Evolutionary conservation across 53 echinoderm and acorn worm species (phyloP), one percentile per base, ranked within the genome.

Genomic region (Stichopus horrens): DNA sequence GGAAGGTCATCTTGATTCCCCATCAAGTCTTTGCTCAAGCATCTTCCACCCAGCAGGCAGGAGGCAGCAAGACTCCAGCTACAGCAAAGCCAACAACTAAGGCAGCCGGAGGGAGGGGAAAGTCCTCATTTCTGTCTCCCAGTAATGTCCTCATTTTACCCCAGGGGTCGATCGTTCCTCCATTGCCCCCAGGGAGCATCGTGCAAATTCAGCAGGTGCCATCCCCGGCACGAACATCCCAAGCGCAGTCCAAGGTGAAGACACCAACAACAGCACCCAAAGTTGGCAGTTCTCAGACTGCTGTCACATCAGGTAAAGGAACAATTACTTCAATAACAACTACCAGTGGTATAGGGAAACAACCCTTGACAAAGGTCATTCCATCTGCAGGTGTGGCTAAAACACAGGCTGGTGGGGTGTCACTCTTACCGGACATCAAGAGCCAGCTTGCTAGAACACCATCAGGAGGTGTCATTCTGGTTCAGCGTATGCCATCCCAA

Each of bases 131-230:
- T 88, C 91, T 96, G 14, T 95, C 98, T 18, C 98, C 98, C 20
- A 95, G 98, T 90, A 98, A 98, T 92, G 98, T 98, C 5, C 86
- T 98, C 13, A 94, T 98, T 23, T 79, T 98, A 53, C 98, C 98
- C 14, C 95, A 95, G 80, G 98, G 98, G 9, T 95, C 98, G 75
- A 98, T 95, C n/a, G 95, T 98, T 55, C 98, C 98, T 4, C 94
- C 95, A 23, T 88, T 98, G 7, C 98, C 95, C 5, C 95, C 98
- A 54, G 98, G 98, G 5, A 98, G 98, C 76, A 95, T 98, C 53
- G 98, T 98, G 53, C 98, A 98, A 83, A 98, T 98, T 79, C 98
- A 98, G 76, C 98, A 95, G 55, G 96, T 96, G 55, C 95, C 96
- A 53, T 93, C 93, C 77, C 96, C 95, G 7, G 89, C 91, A 7